A percentile compares a stretch with the other conserved stretches of the same genome.
These are phyloP conservation scores for Brenthis ino DNA, from an alignment of 2,888 invertebrate species.

Conservation along the genomic window DNA sequence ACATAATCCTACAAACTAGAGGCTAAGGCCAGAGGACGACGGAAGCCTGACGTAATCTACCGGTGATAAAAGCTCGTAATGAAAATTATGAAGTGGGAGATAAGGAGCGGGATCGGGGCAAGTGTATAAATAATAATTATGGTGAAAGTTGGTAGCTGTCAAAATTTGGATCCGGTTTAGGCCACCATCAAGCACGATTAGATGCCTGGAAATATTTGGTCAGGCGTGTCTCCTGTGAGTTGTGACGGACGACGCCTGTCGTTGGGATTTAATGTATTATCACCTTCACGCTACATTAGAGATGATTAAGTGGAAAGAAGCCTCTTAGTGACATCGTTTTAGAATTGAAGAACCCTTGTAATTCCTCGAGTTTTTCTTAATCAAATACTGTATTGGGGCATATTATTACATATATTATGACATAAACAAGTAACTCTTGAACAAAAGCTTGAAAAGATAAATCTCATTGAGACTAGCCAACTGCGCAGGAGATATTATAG, in stretches of 20 bases:
- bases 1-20: background rate
- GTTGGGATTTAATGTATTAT: conserved; percentile 43
- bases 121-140: conserved; percentile 76
- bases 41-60: conserved; percentile 38
- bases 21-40: background rate
- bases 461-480: too few species aligned
- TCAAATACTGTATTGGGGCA: too few species aligned
- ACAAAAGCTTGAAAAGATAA: too few species aligned
- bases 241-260: conserved; percentile 41
- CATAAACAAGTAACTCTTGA: too few species aligned
- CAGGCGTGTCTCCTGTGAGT: conserved; percentile 47
- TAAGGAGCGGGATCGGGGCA: conserved; percentile 27
- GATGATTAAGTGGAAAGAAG: conserved; percentile 34
- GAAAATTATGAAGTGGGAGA: conserved; percentile 52
- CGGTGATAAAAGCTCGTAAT: conserved; percentile 42
- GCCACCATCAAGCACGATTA: conserved; percentile 55
- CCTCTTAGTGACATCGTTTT: conserved; percentile 15
- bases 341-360: conserved; percentile 12
- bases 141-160: conserved; percentile 72
- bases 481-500: too few species aligned
- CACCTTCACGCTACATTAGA: conserved; percentile 33
- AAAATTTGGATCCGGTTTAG: conserved; percentile 50
- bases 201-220: conserved; percentile 64
- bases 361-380: conserved; percentile 4
- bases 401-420: too few species aligned